Evolutionary conservation across 2,113 vertebrate species (phyloP), one percentile per base, ranked within the genome.

Genomic region (Varanus komodoensis): DNA sequence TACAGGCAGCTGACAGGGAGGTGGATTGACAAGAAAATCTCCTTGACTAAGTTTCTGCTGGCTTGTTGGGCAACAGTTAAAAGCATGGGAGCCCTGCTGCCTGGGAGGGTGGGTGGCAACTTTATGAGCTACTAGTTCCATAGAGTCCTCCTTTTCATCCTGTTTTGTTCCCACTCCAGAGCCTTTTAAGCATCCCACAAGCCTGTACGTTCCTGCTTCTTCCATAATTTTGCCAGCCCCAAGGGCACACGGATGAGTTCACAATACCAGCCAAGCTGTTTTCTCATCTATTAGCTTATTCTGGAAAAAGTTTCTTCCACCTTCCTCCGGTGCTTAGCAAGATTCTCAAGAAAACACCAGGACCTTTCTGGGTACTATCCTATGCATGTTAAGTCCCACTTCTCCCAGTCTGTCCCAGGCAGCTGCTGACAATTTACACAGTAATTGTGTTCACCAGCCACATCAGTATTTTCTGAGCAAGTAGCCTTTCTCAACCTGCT

Each of bases 91-190:
- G n/a, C 32, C 52, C n/a, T 57, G 9, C 21, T n/a, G 17, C 32
- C 32, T 11, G 29, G 68, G 25, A 38, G 44, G 38, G 19, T 38
- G 25, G 0, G 2, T 3, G 57, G 7, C 69, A 75, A 80, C 19
- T 89, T 84, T 89, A 89, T 44, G 61, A 75, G 80, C 68, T 38
- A 27, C 34, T 52, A 32, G 44, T 52, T 84, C 12, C 64, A 84
- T 11, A 8, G 34, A 88, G 14, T 25, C 61, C 32, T 84, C 77
- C 38, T 75, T 78, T 78, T 77, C 19, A 78, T 84, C 44, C 17
- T 52, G 82, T 85, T 85, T 12, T 4, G 44, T 89, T 84, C 69
- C 74, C 21, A 23, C 38, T n/a, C 32, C 25, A 68, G 82, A 78
- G 48, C 64, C 44, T 12, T 68, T 68, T 50, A 78, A 68, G 73